These are phyloP conservation scores for Monoplex corrugatus DNA, from an alignment of 2,888 invertebrate species.

Conservation along the genomic window DNA sequence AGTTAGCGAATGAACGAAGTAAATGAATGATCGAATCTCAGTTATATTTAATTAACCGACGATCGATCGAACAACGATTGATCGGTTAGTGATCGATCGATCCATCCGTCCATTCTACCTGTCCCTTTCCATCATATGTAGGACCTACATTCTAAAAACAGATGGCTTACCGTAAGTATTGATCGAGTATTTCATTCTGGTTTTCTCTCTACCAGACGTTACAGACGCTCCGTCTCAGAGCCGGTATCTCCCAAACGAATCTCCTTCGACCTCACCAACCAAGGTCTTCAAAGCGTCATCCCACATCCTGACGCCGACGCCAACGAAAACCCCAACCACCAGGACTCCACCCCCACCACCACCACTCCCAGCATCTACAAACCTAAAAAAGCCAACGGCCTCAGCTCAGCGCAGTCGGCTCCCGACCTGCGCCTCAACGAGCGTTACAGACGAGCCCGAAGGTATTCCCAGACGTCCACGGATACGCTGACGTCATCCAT, in stretches of 20 bases:
- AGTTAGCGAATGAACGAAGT: too few relatives aligned
- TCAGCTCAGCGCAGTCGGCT: background rate
- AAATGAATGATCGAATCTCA: too few relatives aligned
- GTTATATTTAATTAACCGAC: too few relatives aligned
- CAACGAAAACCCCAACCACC: background rate
- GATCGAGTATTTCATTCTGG: too few relatives aligned
- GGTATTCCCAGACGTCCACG: conserved; percentile 31
- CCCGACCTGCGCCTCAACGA: conserved; percentile 34
- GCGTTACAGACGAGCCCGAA: conserved; percentile 22
- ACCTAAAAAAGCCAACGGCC: conserved; percentile 24
- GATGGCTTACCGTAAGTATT: too few relatives aligned
- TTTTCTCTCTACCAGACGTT: background rate
- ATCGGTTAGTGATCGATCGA: too few relatives aligned
- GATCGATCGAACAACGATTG: too few relatives aligned
- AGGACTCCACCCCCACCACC: background rate
- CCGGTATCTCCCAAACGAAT: conserved; percentile 32
- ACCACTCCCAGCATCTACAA: background rate
- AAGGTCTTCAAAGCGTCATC: conserved; percentile 4
- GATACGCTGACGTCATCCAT: conserved; percentile 58
- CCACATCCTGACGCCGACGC: background rate
- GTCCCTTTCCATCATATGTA: too few relatives aligned
- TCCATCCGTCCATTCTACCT: too few relatives aligned
- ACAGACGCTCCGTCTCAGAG: conserved; percentile 25
- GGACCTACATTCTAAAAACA: too few relatives aligned
- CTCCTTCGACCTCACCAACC: conserved; percentile 49